Evolutionary conservation across 1,140 invertebrate species (phyloP).

Genomic region (Bombyx mori): DNA sequence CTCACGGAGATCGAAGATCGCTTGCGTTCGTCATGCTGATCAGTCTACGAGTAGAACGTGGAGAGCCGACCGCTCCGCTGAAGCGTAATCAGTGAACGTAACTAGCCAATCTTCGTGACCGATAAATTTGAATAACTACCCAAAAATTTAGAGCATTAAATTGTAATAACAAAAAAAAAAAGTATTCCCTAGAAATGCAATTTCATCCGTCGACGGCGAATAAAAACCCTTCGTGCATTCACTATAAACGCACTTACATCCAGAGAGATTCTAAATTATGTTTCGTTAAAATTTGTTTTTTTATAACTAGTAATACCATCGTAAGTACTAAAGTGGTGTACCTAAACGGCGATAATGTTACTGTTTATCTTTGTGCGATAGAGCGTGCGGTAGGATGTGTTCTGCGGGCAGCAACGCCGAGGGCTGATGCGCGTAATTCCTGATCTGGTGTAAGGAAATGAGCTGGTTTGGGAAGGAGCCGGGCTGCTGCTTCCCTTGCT

Average conservation of each 20-base stretch:
- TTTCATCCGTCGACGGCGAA: slow-evolving; percentile 1
- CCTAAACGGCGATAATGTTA: slow-evolving; percentile 42
- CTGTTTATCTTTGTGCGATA: slow-evolving; percentile 70
- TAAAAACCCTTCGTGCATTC: neutral
- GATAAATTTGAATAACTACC: slow-evolving; percentile 49
- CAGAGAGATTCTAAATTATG: slow-evolving; percentile 58
- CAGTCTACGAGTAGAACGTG: no score
- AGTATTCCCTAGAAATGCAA: slow-evolving; percentile 28
- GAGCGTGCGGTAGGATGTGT: slow-evolving; percentile 65
- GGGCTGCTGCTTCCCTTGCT: slow-evolving; percentile 75
- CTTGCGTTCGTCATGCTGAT: no score
- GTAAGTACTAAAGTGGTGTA: slow-evolving; percentile 61
- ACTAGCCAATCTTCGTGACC: no score
- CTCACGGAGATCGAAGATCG: no score
- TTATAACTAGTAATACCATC: slow-evolving; percentile 67
- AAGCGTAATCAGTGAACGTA: no score
- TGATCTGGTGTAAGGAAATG: slow-evolving; percentile 95
- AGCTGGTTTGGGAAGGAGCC: slow-evolving; percentile 94
- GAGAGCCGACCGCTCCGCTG: no score
- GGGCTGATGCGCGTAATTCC: slow-evolving; percentile 96
- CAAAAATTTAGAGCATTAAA: slow-evolving; percentile 62
- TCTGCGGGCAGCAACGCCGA: slow-evolving; percentile 71
- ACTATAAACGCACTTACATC: neutral
- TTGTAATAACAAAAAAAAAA: slow-evolving; percentile 62
- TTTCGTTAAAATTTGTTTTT: slow-evolving; percentile 45